Evolutionary conservation across 1,140 invertebrate genomes (phyloP).

Genomic region (Zaprionus inermis): DNA sequence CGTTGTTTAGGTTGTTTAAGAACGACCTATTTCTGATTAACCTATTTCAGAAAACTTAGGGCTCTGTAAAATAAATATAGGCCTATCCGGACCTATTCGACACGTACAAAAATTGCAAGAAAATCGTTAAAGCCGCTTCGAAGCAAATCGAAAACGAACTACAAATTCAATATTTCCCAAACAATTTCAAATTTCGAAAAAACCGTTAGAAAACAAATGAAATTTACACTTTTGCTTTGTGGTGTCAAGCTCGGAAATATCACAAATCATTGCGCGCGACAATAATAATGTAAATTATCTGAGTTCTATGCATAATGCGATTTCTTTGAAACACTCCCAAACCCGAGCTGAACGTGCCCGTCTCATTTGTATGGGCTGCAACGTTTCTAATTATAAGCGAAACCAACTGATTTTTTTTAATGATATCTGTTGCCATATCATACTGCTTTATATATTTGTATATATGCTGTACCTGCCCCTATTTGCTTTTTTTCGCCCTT

Average conservation of each 20-base stretch:
- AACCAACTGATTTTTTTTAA: constrained; percentile 22
- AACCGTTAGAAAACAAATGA: background rate
- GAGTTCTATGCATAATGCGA: constrained; percentile 28
- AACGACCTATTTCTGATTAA: no score
- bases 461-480: constrained; percentile 9
- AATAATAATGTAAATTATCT: constrained; percentile 2
- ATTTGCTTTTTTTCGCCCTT: constrained; percentile 14
- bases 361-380: constrained; percentile 38
- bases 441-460: constrained; percentile 13
- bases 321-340: constrained; percentile 23
- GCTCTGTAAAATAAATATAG: no score
- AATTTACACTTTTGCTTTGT: background rate
- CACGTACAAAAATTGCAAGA: no score
- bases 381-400: constrained; percentile 45
- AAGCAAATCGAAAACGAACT: no score
- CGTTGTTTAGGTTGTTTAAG: no score
- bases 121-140: no score
- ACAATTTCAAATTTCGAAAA: constrained; percentile 2
- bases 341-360: background rate
- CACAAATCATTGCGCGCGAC: constrained; percentile 5
- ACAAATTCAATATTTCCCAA: background rate
- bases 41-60: no score
- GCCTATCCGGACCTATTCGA: no score
- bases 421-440: background rate
- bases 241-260: background rate